Evolutionary conservation across 1,140 invertebrate species (phyloP), one percentile per base, ranked within the genome.

Genomic region (Ceratosolen solmsi): DNA sequence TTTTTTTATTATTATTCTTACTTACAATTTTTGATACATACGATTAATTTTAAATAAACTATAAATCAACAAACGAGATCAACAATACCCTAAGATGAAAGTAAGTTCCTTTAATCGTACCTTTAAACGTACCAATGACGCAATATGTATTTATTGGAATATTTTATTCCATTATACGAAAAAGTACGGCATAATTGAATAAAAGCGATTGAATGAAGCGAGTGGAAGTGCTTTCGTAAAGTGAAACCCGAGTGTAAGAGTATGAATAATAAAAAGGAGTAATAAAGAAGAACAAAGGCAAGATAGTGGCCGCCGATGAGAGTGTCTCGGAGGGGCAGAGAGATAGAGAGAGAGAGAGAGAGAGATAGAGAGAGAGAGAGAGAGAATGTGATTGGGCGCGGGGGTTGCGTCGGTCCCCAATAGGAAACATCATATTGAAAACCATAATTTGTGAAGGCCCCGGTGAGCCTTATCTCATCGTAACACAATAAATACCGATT

Each of bases 401-500:
- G 78, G 51, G 70, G 36, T 54, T 54, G 36, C n/a, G 27, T 20
- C 1, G 76, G 17, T 51, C 56, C 20, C 46, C 38, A 27, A 68
- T 76, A 75, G 72, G 20, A 49, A 88, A 87, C 88, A 88, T 90
- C 89, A 91, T 90, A 90, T 91, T 91, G 90, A 89, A 89, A 90
- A 91, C 89, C 90, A 91, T 91, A 91, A 91, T 91, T 91, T 89
- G 90, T 88, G 83, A 51, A 54, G 84, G 84, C 86, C 84, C 84
- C 86, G 85, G 86, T 88, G 86, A 87, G 83, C 87, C 87, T 88
- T 91, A 91, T 92, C 91, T 89, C 88, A 89, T 90, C 88, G 88
- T 88, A 90, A 91, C 90, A 89, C 90, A 91, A 92, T 92, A 91
- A 92, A 92, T 91, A 91, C 90, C 88, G 89, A 91, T 91, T 91